These are phyloP conservation scores for Heliopora coerulea DNA, from an alignment of 92 coral and sea anemone genomes.

Conservation along the genomic window DNA sequence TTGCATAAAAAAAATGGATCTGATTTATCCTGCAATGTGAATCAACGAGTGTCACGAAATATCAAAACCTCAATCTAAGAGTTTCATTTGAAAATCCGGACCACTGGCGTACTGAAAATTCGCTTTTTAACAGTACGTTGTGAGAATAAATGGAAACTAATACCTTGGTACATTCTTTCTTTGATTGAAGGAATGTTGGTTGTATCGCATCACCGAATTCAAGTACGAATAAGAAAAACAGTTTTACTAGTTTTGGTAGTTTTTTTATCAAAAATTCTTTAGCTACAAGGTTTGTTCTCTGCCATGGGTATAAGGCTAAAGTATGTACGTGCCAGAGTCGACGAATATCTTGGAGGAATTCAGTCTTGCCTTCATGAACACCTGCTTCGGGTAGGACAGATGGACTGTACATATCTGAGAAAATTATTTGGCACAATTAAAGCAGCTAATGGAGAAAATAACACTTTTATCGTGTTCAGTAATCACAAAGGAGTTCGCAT, in stretches of 20 bases:
- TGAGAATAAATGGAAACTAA: neutral
- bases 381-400: conserved; percentile 15
- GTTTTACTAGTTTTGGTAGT: no score
- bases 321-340: no score
- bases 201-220: neutral
- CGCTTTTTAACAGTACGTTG: neutral
- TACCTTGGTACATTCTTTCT: neutral
- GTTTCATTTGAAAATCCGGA: no score
- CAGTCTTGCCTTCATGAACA: neutral
- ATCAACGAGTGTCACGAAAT: neutral
- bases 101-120: no score
- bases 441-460: conserved; percentile 29
- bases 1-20: conserved; percentile 10
- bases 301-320: no score
- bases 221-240: no score
- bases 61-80: neutral
- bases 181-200: neutral
- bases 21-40: neutral
- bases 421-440: conserved; percentile 25
- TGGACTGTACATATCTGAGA: conserved; percentile 7
- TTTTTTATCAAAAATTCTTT: no score
- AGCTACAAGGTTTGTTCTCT: no score
- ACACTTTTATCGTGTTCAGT: conserved; percentile 18
- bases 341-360: no score
- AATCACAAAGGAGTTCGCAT: conserved; percentile 33